Percentiles rank a stretch among this genome's conserved stretches.
These are phyloP conservation scores for Doryteuthis pealeii DNA, from an alignment of 1,140 invertebrate genomes.

Conservation along the genomic window DNA sequence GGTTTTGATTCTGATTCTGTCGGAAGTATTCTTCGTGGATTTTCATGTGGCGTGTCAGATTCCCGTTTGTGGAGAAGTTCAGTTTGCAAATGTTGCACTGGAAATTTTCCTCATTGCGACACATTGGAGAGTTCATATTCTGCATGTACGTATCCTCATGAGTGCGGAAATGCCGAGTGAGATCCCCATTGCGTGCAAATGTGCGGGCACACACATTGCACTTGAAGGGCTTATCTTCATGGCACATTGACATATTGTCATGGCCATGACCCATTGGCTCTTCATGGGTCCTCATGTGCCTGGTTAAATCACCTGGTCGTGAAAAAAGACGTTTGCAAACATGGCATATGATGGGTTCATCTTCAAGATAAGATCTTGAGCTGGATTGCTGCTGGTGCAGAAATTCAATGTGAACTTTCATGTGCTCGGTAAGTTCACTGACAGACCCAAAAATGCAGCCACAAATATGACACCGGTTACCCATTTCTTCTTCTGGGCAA, in stretches of 20 bases:
- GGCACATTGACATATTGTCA: background rate
- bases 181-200: background rate
- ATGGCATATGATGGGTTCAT: background rate
- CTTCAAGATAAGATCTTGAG: background rate
- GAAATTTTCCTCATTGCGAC: background rate
- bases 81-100: background rate
- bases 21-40: background rate
- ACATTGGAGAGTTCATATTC: background rate
- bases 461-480: background rate
- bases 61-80: background rate
- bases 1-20: background rate
- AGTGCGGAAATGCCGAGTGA: background rate
- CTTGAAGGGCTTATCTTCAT: background rate
- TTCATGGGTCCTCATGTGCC: constrained; percentile 3
- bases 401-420: background rate
- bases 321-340: background rate
- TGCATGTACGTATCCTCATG: background rate
- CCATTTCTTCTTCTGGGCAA: background rate
- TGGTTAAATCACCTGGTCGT: background rate
- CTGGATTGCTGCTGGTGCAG: background rate
- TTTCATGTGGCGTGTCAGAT: background rate
- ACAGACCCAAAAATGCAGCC: background rate
- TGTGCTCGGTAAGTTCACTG: background rate
- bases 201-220: background rate
- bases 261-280: background rate